phyloP scores from a whole-genome alignment of 2,113 vertebrate genomes.

The Psammodynastes pulverulentus region DNA sequence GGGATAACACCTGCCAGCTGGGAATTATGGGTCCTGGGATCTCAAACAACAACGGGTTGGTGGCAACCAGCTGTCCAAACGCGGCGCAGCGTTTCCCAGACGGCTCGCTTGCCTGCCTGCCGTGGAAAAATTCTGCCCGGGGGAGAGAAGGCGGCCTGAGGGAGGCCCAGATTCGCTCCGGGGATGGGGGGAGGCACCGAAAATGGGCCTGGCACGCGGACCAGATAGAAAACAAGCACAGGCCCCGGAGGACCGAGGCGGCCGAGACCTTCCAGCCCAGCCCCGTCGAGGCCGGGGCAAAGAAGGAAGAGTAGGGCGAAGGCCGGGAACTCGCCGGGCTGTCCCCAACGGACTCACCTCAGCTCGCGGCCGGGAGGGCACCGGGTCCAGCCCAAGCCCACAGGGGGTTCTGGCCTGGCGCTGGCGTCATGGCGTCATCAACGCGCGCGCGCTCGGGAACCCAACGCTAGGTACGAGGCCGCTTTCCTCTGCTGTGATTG shows the following conservation, averaged over 20 bases:
- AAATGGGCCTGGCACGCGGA: not conserved
- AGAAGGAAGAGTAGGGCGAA: no score
- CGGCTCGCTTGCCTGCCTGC: not conserved
- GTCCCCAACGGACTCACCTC: slow-evolving; percentile 11
- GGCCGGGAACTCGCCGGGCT: not conserved
- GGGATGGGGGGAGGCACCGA: not conserved
- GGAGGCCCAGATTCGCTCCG: not conserved
- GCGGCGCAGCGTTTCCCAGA: not conserved
- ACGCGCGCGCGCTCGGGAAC: not conserved
- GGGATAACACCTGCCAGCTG: not conserved
- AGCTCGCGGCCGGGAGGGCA: not conserved
- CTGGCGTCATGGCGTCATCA: slow-evolving; percentile 3
- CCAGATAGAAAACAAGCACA: not conserved
- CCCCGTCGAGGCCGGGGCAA: not conserved
- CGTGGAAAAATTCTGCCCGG: not conserved
- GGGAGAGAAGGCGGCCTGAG: no score
- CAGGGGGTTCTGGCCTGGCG: not conserved
- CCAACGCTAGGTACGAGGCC: not conserved
- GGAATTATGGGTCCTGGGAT: not conserved
- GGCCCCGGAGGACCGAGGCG: not conserved
- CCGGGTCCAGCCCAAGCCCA: slow-evolving; percentile 20
- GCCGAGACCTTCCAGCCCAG: not conserved
- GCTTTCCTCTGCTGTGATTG: not conserved
- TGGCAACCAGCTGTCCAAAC: not conserved
- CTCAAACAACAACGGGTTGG: not conserved